These are phyloP conservation scores for Leptobrachium leishanense DNA, from an alignment of 2,113 vertebrate species.

Conservation along the genomic window DNA sequence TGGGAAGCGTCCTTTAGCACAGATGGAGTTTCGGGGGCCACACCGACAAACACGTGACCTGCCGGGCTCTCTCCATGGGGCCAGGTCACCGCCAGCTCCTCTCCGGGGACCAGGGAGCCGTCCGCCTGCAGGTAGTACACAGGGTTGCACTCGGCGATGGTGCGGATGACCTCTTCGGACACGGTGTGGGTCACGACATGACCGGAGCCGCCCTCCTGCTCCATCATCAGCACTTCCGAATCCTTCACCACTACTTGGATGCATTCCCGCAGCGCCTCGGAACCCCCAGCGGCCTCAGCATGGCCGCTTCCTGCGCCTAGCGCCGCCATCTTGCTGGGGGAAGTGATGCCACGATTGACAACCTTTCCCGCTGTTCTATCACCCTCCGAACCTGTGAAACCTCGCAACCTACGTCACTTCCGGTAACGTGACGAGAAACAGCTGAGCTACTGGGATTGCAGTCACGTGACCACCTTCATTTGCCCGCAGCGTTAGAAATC, in stretches of 20 bases:
- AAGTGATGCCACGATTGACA: background rate
- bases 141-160: slow-evolving; percentile 61
- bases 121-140: slow-evolving; percentile 79
- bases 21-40: background rate
- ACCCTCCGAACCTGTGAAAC: background rate
- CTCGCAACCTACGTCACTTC: no score
- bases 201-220: background rate
- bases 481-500: no score
- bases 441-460: no score
- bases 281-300: no score
- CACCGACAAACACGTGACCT: slow-evolving; percentile 58
- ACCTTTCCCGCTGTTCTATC: background rate
- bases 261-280: slow-evolving; percentile 3
- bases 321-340: slow-evolving; percentile 79
- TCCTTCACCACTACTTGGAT: slow-evolving; percentile 12
- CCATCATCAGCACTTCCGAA: slow-evolving; percentile 6
- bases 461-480: no score
- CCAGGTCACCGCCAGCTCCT: slow-evolving; percentile 48
- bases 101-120: slow-evolving; percentile 72
- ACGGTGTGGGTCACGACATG: slow-evolving; percentile 47
- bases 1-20: slow-evolving; percentile 74
- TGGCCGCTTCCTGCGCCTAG: slow-evolving; percentile 67
- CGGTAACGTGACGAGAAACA: no score
- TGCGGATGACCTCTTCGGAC: slow-evolving; percentile 53
- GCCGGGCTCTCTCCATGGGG: slow-evolving; percentile 58